phyloP scores from a whole-genome alignment of 2,113 vertebrate species.

The Tragelaphus scriptus region DNA sequence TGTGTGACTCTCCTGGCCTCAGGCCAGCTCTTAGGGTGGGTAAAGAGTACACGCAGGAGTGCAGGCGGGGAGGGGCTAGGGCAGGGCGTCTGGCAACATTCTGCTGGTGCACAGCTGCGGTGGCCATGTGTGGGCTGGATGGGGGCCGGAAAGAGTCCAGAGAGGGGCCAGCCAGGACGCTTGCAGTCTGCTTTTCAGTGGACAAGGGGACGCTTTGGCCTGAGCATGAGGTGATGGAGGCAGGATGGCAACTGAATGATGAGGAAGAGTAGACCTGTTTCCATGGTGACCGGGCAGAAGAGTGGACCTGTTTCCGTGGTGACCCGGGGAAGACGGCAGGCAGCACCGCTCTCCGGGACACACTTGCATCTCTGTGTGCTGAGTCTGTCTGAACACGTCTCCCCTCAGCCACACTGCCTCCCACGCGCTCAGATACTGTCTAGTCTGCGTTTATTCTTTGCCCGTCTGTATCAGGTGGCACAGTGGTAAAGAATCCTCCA shows the following conservation, averaged over 20 bases:
- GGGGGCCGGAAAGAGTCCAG: no score
- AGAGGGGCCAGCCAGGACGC: neutral
- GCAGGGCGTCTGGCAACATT: neutral
- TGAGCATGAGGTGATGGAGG: neutral
- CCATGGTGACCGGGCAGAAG: no score
- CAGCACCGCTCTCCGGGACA: neutral
- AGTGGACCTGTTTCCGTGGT: neutral
- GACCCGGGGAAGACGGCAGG: rapidly evolving
- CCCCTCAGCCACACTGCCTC: neutral
- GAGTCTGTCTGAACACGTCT: neutral
- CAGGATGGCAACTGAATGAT: neutral
- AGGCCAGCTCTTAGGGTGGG: neutral
- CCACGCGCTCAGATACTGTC: neutral
- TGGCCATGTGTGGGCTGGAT: neutral
- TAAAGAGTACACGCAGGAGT: rapidly evolving
- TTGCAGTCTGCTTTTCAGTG: neutral
- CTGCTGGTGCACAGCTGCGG: neutral
- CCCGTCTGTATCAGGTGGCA: neutral
- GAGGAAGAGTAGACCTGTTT: neutral
- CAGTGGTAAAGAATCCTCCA: neutral
- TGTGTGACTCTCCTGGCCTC: neutral
- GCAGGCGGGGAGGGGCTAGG: neutral
- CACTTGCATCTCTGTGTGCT: neutral
- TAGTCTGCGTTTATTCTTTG: neutral
- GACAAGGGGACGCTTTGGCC: neutral